Evolutionary conservation across 2,888 invertebrate genomes (phyloP).

Genomic region (Plebejus melissa): DNA sequence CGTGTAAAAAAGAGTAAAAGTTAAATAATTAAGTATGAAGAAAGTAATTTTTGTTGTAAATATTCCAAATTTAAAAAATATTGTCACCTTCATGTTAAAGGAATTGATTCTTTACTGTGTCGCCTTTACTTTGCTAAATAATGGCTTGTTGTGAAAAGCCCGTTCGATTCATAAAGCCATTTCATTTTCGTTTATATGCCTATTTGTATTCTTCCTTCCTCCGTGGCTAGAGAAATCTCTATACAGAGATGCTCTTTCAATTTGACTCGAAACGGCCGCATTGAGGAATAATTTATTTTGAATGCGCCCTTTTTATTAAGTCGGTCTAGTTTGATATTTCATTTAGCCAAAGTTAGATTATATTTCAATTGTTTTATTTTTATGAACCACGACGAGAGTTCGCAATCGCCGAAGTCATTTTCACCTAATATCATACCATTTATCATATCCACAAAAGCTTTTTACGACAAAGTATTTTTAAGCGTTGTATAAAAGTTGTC

Average conservation of each 20-base stretch:
- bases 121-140: slow-evolving; percentile 51
- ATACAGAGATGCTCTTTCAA: slow-evolving; percentile 72
- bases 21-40: not conserved
- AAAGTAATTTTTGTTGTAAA: no score
- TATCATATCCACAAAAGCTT: not conserved
- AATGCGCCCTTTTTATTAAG: slow-evolving; percentile 59
- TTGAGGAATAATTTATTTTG: slow-evolving; percentile 71
- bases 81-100: not conserved
- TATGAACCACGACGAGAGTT: not conserved
- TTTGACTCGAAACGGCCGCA: slow-evolving; percentile 74
- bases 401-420: not conserved
- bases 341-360: slow-evolving; percentile 31
- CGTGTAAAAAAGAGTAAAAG: not conserved
- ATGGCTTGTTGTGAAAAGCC: slow-evolving; percentile 52
- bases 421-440: not conserved
- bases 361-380: slow-evolving; percentile 22
- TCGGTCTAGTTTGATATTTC: slow-evolving; percentile 33
- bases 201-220: slow-evolving; percentile 70
- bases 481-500: not conserved
- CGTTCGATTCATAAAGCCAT: slow-evolving; percentile 66
- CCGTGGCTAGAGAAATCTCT: slow-evolving; percentile 71
- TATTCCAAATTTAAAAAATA: not conserved
- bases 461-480: not conserved
- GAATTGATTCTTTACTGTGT: slow-evolving; percentile 34
- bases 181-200: slow-evolving; percentile 71